Percentiles rank a stretch among this genome's conserved stretches.
These are phyloP conservation scores for Pristis pectinata DNA, from an alignment of 2,797 vertebrate genomes.

Conservation along the genomic window DNA sequence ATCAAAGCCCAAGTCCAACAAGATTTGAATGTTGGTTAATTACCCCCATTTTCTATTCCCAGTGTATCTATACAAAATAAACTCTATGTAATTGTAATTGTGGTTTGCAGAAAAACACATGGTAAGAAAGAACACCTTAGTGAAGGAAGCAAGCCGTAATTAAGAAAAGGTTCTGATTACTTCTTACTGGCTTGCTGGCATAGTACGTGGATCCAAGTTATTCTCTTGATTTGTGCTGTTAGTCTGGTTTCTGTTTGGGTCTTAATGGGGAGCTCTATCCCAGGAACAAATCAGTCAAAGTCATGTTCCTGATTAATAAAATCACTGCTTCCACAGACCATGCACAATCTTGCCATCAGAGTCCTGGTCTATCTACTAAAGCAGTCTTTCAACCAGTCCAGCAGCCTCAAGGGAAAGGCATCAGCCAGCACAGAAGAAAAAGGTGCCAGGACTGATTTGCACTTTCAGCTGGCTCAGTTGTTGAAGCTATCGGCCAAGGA, in stretches of 20 bases:
- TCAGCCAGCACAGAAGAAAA: background rate
- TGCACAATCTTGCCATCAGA: background rate
- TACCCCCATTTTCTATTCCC: background rate
- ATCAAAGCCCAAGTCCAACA: background rate
- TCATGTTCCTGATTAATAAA: background rate
- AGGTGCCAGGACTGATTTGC: background rate
- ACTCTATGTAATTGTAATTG: background rate
- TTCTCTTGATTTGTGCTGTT: background rate
- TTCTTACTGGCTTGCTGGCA: background rate
- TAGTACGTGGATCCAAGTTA: background rate
- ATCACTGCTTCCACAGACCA: background rate
- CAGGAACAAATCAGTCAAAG: background rate
- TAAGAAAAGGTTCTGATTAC: background rate
- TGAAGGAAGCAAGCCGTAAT: background rate
- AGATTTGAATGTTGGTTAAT: background rate
- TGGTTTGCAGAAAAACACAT: background rate
- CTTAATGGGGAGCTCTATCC: background rate
- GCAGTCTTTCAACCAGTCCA: no score
- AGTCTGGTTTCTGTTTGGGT: background rate
- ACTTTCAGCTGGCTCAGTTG: background rate
- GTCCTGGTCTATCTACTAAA: no score
- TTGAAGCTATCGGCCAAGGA: background rate
- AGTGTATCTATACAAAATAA: background rate
- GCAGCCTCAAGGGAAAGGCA: background rate
- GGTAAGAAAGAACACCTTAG: background rate